phyloP scores from a whole-genome alignment of 2,797 vertebrate species.

The Pseudochirops corinnae region DNA sequence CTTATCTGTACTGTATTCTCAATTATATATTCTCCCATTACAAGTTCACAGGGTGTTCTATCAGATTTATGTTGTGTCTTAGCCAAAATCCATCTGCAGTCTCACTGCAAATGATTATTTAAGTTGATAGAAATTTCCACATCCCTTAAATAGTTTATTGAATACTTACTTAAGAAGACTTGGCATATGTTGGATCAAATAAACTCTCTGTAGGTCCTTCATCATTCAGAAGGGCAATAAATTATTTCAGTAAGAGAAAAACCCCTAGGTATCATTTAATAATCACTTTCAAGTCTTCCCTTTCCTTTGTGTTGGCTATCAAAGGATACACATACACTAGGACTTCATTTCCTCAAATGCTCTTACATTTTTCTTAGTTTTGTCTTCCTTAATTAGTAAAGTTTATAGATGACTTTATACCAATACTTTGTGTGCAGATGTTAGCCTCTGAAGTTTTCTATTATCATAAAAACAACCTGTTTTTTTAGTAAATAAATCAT shows the following conservation, averaged over 20 bases:
- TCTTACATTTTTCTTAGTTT: background rate
- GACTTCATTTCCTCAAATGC: background rate
- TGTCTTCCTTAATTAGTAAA: background rate
- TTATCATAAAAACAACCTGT: background rate
- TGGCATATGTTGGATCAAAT: background rate
- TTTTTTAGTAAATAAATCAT: constrained; percentile 40
- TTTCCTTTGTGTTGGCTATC: background rate
- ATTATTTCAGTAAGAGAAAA: constrained; percentile 44
- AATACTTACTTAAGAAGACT: background rate
- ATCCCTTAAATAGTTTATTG: background rate
- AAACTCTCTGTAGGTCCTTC: background rate
- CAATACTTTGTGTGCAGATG: constrained; percentile 29
- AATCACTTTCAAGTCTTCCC: constrained; percentile 11
- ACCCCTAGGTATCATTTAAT: background rate
- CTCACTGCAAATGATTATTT: constrained; percentile 28
- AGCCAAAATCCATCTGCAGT: background rate
- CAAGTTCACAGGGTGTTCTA: background rate
- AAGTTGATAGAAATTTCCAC: constrained; percentile 14
- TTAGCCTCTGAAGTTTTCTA: background rate
- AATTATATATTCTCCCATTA: background rate
- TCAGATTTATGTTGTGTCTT: background rate
- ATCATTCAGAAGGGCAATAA: background rate
- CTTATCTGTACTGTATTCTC: background rate
- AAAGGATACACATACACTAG: background rate
- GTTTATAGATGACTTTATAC: constrained; percentile 2